Base-by-base conservation (phyloP, 1,140 invertebrate genomes). In the Cotesia typhae region DNA sequence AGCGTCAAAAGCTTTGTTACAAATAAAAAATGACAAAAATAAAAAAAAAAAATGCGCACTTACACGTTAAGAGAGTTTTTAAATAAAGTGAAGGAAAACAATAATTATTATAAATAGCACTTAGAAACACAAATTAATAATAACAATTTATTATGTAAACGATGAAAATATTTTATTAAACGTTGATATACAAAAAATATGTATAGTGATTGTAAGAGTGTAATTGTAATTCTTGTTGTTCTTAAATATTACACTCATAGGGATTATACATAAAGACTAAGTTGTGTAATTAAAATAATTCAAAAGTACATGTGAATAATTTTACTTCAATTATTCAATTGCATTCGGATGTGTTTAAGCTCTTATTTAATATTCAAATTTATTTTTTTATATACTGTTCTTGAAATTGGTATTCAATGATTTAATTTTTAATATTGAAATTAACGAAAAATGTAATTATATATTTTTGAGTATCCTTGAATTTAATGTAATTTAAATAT, bases 141-240 rank as follows among this genome's bases (percentile, higher is more conserved):
- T 72, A 10, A 73, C 70, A 71, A 20, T 60, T 75, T 79, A 76
- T 76, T 77, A 77, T 75, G 76, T 76, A 77, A 73, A 75, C 52
- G 72, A 78, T 78, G 75, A 76, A 79, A 70, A 83, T 80, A 81
- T 83, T 83, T 82, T 81, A 82, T 82, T 81, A 75, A 76, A 81
- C 74, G 79, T 79, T 81, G 68, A 81, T 61, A 71, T 64, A 67
- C 74, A 75, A 65, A 75, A 72, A 72, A 76, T 75, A 76, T 75
- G 73, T 76, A 75, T 76, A 76, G 71, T 67, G 53, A 52, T 67
- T 20, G 35, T 74, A 59, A 75, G 59, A 67, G 71, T 14, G 51
- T 36, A 69, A 70, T 28, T 59, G 17, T 17, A 71, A 47, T 41
- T 69, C 66, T 64, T n/a, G 28, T 28, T 28, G 28, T 28, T 55